Base-by-base conservation (phyloP, 1,140 invertebrate species). In the Asobara japonica region DNA sequence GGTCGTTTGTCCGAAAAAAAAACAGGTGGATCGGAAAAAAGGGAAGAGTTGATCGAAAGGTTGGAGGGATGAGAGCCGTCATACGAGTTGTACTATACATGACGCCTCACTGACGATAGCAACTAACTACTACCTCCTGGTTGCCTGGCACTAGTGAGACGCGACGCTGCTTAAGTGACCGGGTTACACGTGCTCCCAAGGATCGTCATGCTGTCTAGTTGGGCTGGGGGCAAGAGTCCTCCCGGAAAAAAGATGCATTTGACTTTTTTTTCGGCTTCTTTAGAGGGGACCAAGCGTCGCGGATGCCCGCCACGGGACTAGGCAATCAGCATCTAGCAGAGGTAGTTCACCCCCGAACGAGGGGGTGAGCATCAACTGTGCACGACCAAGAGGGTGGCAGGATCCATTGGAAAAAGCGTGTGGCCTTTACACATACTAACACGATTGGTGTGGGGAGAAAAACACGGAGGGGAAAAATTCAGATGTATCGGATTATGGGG, bases 101-200 rank as follows among this genome's bases (percentile, higher is more conserved):
- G 41, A 5, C 1, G 1, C 13, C 13, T 45, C 5, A 45, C 41
- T 41, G 41, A 7, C 41, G 41, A 45, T 45, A 16, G 41, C 10
- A 2, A 38, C 69, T 62, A 64, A 71, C 78, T 82, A 75, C 70
- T 69, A 68, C 74, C 22, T 80, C 76, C 84, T 86, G 82, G 74
- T 74, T 76, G 74, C 84, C 84, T 86, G 83, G 77, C 77, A 80
- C 62, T 77, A 83, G 83, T 85, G 84, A 86, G 84, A 86, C 76
- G 82, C 76, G 74, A 78, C 73, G 79, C 74, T 86, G 84, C 84
- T 86, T 84, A 86, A 86, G 84, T 85, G 84, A 78, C 80, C 74
- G 38, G 61, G 60, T 33, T 65, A 69, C 45, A 66, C 65, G 69
- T 48, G 33, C 69, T 29, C 69, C 71, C 78, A 78, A 78, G 77